Percentiles rank a stretch among this genome's conserved stretches.
Evolutionary conservation across 2,113 vertebrate species (phyloP).

Genomic region (Cairina moschata): DNA sequence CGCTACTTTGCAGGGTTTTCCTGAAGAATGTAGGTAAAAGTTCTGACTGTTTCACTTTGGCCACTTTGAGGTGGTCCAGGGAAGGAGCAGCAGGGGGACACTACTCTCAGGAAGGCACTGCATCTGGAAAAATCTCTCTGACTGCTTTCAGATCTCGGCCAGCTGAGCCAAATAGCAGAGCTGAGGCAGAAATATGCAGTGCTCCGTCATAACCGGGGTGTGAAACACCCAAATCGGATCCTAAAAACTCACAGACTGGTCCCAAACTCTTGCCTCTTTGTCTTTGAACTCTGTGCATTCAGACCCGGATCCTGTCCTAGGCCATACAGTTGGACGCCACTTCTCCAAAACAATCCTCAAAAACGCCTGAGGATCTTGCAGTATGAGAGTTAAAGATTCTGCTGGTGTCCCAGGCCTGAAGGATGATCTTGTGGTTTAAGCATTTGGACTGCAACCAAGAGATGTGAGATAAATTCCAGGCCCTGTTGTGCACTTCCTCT

Average conservation of each 20-base stretch:
- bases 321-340: neutral
- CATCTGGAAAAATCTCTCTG: neutral
- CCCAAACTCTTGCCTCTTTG: neutral
- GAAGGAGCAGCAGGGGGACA: neutral
- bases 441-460: constrained; percentile 40
- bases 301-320: neutral
- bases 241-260: neutral
- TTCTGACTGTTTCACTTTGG: neutral
- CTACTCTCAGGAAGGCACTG: neutral
- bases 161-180: neutral
- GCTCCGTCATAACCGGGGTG: neutral
- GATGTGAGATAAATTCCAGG: constrained; percentile 49
- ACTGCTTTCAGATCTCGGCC: neutral
- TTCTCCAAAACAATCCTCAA: neutral
- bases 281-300: neutral
- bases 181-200: neutral
- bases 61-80: neutral
- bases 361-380: neutral
- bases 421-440: constrained; percentile 30
- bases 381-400: neutral
- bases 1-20: neutral
- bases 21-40: neutral
- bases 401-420: neutral
- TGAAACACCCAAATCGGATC: neutral
- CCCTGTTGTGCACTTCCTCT: constrained; percentile 25